Evolutionary conservation across 2,113 vertebrate species (phyloP).

Genomic region (Nycticebus coucang): DNA sequence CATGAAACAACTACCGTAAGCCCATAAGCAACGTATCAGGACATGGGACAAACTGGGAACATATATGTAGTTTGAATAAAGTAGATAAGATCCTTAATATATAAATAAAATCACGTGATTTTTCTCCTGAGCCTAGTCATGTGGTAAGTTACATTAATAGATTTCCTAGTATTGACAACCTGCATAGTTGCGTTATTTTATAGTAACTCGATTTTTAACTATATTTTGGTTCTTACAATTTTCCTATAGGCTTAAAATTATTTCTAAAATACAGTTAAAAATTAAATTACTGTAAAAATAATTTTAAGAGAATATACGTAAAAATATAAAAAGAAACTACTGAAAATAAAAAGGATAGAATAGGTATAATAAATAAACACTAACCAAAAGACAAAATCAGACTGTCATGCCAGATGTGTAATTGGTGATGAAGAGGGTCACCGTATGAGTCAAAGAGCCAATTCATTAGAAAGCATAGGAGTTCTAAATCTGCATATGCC

Average conservation of each 20-base stretch:
- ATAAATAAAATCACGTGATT: background rate
- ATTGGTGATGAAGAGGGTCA: background rate
- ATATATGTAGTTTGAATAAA: background rate
- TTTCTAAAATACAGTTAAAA: background rate
- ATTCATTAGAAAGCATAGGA: background rate
- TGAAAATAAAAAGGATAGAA: background rate
- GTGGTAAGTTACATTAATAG: background rate
- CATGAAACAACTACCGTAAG: background rate
- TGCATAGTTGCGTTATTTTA: background rate
- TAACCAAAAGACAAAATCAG: background rate
- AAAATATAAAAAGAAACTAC: background rate
- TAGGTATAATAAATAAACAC: background rate
- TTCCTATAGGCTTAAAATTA: background rate
- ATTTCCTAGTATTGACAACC: background rate
- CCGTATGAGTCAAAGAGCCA: background rate
- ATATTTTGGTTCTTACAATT: background rate
- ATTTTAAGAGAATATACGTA: background rate
- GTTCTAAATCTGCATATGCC: background rate
- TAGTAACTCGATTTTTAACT: background rate
- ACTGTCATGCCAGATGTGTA: background rate
- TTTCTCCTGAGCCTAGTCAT: background rate
- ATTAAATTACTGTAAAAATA: background rate
- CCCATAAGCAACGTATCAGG: background rate
- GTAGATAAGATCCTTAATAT: background rate
- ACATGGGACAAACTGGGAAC: background rate